Percentiles rank a stretch among this genome's conserved stretches.
phyloP scores from a whole-genome alignment of 64 coral and sea anemone species.

The Porites lutea region DNA sequence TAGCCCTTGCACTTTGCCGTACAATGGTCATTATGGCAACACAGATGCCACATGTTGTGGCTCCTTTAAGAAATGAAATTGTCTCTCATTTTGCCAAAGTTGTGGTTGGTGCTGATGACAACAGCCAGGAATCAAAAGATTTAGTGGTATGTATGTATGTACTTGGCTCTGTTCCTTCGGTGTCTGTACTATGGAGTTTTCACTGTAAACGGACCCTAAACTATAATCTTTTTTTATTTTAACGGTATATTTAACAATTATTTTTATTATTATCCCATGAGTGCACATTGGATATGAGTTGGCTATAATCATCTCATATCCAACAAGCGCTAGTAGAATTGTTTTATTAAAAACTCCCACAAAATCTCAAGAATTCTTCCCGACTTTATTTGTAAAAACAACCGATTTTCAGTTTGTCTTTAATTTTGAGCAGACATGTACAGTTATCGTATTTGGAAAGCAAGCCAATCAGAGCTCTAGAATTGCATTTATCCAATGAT shows the following conservation, averaged over 20 bases:
- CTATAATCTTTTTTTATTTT: background rate
- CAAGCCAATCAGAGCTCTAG: background rate
- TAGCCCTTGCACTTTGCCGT: constrained; percentile 81
- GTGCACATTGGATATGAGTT: too few relatives aligned
- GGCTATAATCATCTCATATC: too few relatives aligned
- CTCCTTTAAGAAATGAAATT: constrained; percentile 25
- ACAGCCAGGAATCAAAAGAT: constrained; percentile 44
- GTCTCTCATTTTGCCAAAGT: constrained; percentile 28
- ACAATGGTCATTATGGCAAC: constrained; percentile 91
- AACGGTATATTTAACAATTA: constrained; percentile 11
- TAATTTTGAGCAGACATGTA: too few relatives aligned
- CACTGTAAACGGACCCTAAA: too few relatives aligned
- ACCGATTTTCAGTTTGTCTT: too few relatives aligned
- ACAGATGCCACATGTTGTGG: constrained; percentile 74
- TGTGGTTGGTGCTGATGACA: constrained; percentile 43
- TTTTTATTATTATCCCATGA: too few relatives aligned
- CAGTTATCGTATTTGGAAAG: too few relatives aligned
- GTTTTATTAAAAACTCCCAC: too few relatives aligned
- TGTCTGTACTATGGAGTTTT: too few relatives aligned
- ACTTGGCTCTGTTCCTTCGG: background rate
- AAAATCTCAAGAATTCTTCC: too few relatives aligned
- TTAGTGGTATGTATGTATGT: constrained; percentile 36
- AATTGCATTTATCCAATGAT: background rate
- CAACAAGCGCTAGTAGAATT: too few relatives aligned
- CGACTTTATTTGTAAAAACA: too few relatives aligned